A percentile compares a stretch with the other conserved stretches of the same genome.
Conservation (phyloP, 2,888 invertebrate species). For the Amphipoea oculea region DNA sequence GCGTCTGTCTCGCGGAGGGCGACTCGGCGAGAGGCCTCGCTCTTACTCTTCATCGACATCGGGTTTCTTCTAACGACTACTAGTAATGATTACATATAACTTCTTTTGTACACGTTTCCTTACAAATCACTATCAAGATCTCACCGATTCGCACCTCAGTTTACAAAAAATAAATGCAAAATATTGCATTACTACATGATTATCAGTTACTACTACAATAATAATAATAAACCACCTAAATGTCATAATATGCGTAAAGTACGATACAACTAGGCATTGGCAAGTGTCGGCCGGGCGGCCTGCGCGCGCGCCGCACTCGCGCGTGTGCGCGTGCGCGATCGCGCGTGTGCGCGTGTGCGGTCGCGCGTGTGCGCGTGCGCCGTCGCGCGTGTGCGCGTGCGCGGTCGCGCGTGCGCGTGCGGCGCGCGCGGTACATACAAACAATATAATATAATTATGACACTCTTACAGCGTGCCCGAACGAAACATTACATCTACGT, state of each 20-base stretch:
- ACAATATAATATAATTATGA: slow-evolving; percentile 77
- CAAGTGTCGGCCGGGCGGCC: slow-evolving; percentile 80
- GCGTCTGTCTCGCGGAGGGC: slow-evolving; percentile 44
- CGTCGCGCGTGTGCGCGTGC: slow-evolving; percentile 66
- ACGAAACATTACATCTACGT: slow-evolving; percentile 59
- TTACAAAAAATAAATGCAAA: slow-evolving; percentile 59
- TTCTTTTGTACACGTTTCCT: slow-evolving; percentile 59
- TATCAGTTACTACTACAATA: slow-evolving; percentile 59
- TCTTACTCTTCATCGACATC: not conserved
- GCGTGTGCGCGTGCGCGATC: slow-evolving; percentile 60
- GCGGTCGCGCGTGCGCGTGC: slow-evolving; percentile 25
- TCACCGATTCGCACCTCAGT: slow-evolving; percentile 53
- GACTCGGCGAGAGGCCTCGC: slow-evolving; percentile 36
- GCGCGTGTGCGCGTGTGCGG: too few relatives aligned
- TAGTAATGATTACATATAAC: slow-evolving; percentile 52
- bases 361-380: slow-evolving; percentile 73
- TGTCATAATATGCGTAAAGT: slow-evolving; percentile 78
- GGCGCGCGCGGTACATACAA: slow-evolving; percentile 65
- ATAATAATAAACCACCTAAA: slow-evolving; percentile 52
- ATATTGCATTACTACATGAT: slow-evolving; percentile 65
- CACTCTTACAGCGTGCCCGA: slow-evolving; percentile 81
- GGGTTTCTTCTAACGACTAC: slow-evolving; percentile 32
- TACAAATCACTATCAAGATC: slow-evolving; percentile 48
- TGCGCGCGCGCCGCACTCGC: slow-evolving; percentile 76
- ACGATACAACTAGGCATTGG: slow-evolving; percentile 86